Conservation (phyloP, 2,888 invertebrate species). For the Drosophila algonquin region DNA sequence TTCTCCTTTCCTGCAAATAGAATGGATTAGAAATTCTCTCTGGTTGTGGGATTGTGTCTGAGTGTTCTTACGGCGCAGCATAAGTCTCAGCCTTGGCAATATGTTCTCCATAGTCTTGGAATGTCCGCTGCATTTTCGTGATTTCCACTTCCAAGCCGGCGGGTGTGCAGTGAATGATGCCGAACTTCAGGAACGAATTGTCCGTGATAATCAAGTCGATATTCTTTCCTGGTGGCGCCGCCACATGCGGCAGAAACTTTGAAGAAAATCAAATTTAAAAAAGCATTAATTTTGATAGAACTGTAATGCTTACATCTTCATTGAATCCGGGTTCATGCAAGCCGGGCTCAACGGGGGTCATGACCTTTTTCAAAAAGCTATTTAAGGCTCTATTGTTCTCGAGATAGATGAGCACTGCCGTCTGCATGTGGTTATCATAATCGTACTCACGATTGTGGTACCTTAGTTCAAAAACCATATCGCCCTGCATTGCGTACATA, state of each 20-base stretch:
- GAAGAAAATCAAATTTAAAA: slow-evolving; percentile 5
- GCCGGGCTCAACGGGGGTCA: slow-evolving; percentile 62
- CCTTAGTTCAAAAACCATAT: slow-evolving; percentile 62
- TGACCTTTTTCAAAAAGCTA: slow-evolving; percentile 66
- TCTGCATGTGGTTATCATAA: slow-evolving; percentile 54
- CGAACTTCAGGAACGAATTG: slow-evolving; percentile 73
- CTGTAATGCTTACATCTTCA: slow-evolving; percentile 63
- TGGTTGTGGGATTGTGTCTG: neutral
- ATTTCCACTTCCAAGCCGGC: slow-evolving; percentile 71
- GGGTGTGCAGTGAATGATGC: slow-evolving; percentile 77
- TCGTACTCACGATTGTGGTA: slow-evolving; percentile 66
- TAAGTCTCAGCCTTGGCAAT: slow-evolving; percentile 55
- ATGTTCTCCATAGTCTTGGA: slow-evolving; percentile 72
- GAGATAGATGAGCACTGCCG: slow-evolving; percentile 71
- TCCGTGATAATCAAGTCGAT: slow-evolving; percentile 80
- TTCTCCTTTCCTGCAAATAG: slow-evolving; percentile 62
- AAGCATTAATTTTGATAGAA: neutral
- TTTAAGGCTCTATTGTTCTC: slow-evolving; percentile 73
- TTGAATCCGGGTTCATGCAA: slow-evolving; percentile 52
- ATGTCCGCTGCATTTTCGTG: slow-evolving; percentile 72
- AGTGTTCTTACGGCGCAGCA: slow-evolving; percentile 74
- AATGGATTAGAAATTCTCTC: neutral
- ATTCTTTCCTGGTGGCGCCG: slow-evolving; percentile 70
- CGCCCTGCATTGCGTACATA: slow-evolving; percentile 49
- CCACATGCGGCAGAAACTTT: slow-evolving; percentile 66